A percentile compares a stretch with the other conserved stretches of the same genome.
Evolutionary conservation across 2,888 invertebrate species (phyloP).

Genomic region (Bimastos eiseni): DNA sequence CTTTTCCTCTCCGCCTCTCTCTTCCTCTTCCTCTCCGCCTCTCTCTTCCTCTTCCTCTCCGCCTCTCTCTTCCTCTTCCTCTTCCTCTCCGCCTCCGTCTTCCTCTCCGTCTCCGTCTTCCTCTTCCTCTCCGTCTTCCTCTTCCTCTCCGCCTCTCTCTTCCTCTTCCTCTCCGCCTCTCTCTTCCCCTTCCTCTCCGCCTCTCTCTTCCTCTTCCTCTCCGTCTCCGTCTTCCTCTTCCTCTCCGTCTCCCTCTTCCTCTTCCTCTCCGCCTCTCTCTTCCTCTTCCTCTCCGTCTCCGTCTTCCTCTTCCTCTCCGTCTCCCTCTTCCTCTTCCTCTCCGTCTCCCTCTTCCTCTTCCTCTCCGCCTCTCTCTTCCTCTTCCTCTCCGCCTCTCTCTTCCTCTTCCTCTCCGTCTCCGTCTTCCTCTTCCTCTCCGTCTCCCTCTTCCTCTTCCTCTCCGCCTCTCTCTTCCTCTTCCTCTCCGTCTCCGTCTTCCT

Average conservation of each 20-base stretch:
- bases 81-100: too few relatives aligned
- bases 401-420: too few relatives aligned
- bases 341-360: constrained; percentile 3
- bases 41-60: neutral
- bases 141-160: neutral
- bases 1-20: neutral
- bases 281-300: too few relatives aligned
- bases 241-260: neutral
- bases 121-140: neutral
- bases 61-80: neutral
- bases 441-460: neutral
- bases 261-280: constrained; percentile 14
- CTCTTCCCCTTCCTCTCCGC: neutral
- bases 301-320: neutral
- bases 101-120: neutral
- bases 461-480: neutral
- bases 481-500: too few relatives aligned
- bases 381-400: neutral
- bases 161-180: neutral
- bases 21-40: neutral
- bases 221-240: neutral
- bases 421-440: neutral
- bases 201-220: neutral
- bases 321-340: too few relatives aligned
- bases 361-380: neutral